phyloP scores from a whole-genome alignment of 2,113 vertebrate species.

The Phalacrocorax brasilianus region DNA sequence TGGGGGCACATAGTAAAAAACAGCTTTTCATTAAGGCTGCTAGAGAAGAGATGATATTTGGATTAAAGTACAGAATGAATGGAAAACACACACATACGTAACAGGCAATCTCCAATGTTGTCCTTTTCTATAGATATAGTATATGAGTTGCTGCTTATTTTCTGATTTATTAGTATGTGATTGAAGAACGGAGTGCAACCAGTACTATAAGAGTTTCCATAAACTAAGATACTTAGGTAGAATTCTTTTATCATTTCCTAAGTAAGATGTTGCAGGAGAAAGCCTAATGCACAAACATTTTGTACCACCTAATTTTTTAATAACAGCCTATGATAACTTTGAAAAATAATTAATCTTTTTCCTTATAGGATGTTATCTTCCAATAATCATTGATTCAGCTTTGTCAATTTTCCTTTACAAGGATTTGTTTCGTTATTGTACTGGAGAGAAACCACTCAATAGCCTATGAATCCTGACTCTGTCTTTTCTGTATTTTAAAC shows the following conservation, averaged over 20 bases:
- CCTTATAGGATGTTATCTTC: neutral
- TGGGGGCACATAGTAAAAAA: neutral
- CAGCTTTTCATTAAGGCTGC: neutral
- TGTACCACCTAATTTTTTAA: neutral
- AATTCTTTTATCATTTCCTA: neutral
- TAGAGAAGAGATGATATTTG: neutral
- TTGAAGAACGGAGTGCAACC: neutral
- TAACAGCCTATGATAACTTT: neutral
- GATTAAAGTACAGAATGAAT: neutral
- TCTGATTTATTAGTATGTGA: neutral
- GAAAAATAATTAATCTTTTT: neutral
- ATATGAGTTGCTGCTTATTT: neutral
- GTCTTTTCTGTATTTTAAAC: neutral
- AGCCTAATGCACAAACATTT: neutral
- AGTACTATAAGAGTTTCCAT: neutral
- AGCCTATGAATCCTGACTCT: neutral
- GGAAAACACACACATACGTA: neutral
- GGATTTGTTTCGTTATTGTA: neutral
- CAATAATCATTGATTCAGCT: neutral
- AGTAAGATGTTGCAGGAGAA: neutral
- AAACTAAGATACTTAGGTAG: neutral
- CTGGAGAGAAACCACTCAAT: neutral
- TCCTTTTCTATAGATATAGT: neutral
- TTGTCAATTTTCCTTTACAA: neutral
- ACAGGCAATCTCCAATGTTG: neutral